Conservation (phyloP, 1,140 invertebrate species). For the Lucilia cuprina region DNA sequence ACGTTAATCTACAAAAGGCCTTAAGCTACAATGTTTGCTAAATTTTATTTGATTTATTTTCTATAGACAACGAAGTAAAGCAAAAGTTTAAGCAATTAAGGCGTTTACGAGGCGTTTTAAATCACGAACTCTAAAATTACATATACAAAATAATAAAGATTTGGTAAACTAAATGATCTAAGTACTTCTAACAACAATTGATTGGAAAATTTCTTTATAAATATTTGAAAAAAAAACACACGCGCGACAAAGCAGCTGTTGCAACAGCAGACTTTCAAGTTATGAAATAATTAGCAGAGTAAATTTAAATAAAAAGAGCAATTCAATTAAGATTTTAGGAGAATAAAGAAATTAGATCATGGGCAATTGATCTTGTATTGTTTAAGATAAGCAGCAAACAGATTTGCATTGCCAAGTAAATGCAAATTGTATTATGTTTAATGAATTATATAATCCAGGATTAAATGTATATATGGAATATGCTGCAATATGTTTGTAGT, state of each 20-base stretch:
- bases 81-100: not conserved
- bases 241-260: not conserved
- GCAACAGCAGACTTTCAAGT: not conserved
- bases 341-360: not conserved
- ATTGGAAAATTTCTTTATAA: slow-evolving; percentile 12
- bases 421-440: too few species aligned
- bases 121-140: slow-evolving; percentile 4
- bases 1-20: not conserved
- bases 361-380: not conserved
- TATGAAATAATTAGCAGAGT: not conserved
- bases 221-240: not conserved
- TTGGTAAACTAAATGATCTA: not conserved
- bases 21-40: not conserved
- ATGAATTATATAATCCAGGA: too few species aligned
- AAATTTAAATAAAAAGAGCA: not conserved
- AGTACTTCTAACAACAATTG: not conserved
- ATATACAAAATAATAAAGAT: not conserved
- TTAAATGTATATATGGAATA: too few species aligned
- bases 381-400: not conserved
- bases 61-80: not conserved
- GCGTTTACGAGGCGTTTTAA: slow-evolving; percentile 5
- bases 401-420: not conserved
- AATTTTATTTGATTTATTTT: not conserved
- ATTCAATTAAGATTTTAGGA: not conserved
- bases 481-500: too few species aligned